These are phyloP conservation scores for Melanargia galathea DNA, from an alignment of 2,888 invertebrate genomes.

Conservation along the genomic window DNA sequence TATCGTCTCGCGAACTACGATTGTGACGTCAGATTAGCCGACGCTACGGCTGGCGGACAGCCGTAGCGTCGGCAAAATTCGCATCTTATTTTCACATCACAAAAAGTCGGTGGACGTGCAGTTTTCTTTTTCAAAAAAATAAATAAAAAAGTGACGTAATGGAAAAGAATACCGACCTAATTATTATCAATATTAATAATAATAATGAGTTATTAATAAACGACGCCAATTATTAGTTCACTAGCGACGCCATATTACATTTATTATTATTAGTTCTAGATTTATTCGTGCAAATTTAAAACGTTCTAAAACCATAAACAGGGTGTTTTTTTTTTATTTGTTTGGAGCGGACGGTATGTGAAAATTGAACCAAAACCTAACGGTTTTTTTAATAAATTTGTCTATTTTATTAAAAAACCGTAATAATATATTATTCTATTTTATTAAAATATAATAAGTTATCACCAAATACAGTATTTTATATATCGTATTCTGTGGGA, in stretches of 20 bases:
- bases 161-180: constrained; percentile 19
- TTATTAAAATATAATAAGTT: too few species aligned
- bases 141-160: constrained; percentile 4
- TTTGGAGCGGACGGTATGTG: background rate
- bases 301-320: background rate
- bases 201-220: constrained; percentile 9
- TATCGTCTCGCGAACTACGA: too few species aligned
- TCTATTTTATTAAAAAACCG: too few species aligned
- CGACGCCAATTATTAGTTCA: constrained; percentile 34
- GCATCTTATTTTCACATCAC: background rate
- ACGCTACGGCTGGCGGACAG: too few species aligned
- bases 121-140: background rate
- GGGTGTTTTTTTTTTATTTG: background rate
- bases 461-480: too few species aligned
- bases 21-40: too few species aligned
- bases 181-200: constrained; percentile 8
- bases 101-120: background rate
- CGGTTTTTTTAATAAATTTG: too few species aligned
- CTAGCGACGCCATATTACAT: constrained; percentile 34
- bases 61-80: too few species aligned
- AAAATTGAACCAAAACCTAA: too few species aligned
- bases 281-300: constrained; percentile 1
- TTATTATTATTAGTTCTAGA: constrained; percentile 13
- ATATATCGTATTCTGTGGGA: too few species aligned
- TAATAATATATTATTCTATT: too few species aligned